phyloP scores from a whole-genome alignment of 1,140 invertebrate genomes.

The Coptotermes formosanus region DNA sequence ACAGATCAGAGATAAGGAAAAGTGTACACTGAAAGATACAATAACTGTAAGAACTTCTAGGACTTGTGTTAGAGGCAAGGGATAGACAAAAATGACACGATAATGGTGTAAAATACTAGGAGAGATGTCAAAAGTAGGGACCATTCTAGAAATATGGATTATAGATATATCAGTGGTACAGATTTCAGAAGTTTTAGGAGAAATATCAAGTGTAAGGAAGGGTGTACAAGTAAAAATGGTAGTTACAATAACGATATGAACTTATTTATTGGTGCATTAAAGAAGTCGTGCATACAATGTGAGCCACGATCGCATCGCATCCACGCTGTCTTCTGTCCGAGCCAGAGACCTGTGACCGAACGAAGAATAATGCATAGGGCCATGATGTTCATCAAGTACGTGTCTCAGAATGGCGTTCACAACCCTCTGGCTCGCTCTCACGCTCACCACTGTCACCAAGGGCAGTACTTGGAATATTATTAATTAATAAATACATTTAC shows the following conservation, averaged over 20 bases:
- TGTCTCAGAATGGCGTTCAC: constrained; percentile 21
- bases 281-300: constrained; percentile 50
- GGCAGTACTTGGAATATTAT: constrained; percentile 14
- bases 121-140: no score
- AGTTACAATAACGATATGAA: constrained; percentile 48
- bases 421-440: constrained; percentile 10
- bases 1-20: no score
- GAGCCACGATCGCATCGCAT: constrained; percentile 36
- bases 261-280: constrained; percentile 52
- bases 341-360: constrained; percentile 26
- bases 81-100: no score
- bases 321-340: constrained; percentile 19
- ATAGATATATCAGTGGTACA: no score
- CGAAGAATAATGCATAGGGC: constrained; percentile 28
- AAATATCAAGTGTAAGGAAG: not conserved
- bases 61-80: no score
- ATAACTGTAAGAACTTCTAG: no score
- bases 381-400: not conserved
- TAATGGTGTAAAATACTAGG: no score
- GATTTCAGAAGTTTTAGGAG: not conserved
- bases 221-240: not conserved
- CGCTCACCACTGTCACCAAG: not conserved
- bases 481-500: constrained; percentile 20
- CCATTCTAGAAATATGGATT: no score
- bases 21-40: no score